Evolutionary conservation across 2,888 invertebrate genomes (phyloP).

Genomic region (Pteria penguin): DNA sequence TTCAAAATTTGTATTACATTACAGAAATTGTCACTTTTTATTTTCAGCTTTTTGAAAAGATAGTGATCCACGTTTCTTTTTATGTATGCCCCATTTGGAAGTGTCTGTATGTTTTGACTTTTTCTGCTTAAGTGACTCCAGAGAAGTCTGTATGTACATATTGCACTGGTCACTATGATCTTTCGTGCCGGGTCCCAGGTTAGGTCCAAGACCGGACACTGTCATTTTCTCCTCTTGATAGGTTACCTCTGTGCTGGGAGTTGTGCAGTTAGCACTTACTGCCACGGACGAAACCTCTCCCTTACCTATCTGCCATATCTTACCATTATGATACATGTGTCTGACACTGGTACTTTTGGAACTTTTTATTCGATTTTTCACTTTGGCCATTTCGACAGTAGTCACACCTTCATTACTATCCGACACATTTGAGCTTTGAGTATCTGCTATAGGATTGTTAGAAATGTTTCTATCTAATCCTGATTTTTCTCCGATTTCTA

Average conservation of each 20-base stretch:
- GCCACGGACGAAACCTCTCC: constrained; percentile 27
- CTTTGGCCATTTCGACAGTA: not conserved
- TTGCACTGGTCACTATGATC: not conserved
- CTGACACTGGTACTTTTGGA: constrained; percentile 1
- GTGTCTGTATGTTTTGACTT: not conserved
- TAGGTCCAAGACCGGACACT: constrained; percentile 7
- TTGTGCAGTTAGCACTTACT: not conserved
- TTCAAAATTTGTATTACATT: no score
- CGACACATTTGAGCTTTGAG: not conserved
- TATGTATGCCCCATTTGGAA: not conserved
- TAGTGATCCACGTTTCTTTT: not conserved
- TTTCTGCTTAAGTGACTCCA: not conserved
- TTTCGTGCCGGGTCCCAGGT: not conserved
- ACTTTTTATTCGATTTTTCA: not conserved
- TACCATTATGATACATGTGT: constrained; percentile 33
- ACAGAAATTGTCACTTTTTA: not conserved
- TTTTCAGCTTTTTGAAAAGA: not conserved
- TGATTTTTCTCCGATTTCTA: no score
- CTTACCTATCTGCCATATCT: constrained; percentile 30
- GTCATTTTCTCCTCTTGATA: not conserved
- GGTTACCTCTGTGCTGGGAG: not conserved
- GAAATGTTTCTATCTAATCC: no score
- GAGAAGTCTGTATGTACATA: not conserved
- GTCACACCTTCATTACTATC: not conserved
- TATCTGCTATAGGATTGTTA: no score